Evolutionary conservation across 2,113 vertebrate genomes (phyloP).

Genomic region (Austrofundulus limnaeus): DNA sequence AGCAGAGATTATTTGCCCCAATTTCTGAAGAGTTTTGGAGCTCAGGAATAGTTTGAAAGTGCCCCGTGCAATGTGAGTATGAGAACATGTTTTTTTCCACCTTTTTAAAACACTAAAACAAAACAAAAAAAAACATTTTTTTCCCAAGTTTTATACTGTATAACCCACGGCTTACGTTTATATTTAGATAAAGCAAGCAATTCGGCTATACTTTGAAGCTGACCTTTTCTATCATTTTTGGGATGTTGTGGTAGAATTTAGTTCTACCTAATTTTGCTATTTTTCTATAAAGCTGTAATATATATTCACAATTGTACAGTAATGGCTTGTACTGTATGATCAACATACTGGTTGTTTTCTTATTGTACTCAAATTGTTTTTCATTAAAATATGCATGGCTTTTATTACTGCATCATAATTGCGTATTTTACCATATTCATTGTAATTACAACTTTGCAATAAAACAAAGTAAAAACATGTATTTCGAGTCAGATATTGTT

Average conservation of each 20-base stretch:
- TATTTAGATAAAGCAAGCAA: conserved; percentile 59
- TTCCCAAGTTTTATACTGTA: conserved; percentile 65
- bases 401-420: conserved; percentile 44
- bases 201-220: conserved; percentile 63
- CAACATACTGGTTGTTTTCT: conserved; percentile 57
- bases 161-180: conserved; percentile 55
- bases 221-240: conserved; percentile 66
- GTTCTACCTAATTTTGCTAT: conserved; percentile 64
- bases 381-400: conserved; percentile 65
- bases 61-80: conserved; percentile 67
- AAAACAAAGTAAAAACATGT: conserved; percentile 35
- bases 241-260: conserved; percentile 45
- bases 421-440: conserved; percentile 54
- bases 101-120: not conserved
- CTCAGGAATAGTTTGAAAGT: conserved; percentile 79
- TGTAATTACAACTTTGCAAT: conserved; percentile 71
- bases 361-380: conserved; percentile 51
- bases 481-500: conserved; percentile 30
- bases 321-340: conserved; percentile 62
- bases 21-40: conserved; percentile 67
- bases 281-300: conserved; percentile 74
- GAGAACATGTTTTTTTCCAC: conserved; percentile 35
- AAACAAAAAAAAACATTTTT: conserved; percentile 15
- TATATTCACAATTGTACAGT: conserved; percentile 63
- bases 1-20: conserved; percentile 74